Percentiles rank a stretch among this genome's conserved stretches.
phyloP scores from a whole-genome alignment of 2,888 invertebrate genomes.

The Ditula angustiorana region DNA sequence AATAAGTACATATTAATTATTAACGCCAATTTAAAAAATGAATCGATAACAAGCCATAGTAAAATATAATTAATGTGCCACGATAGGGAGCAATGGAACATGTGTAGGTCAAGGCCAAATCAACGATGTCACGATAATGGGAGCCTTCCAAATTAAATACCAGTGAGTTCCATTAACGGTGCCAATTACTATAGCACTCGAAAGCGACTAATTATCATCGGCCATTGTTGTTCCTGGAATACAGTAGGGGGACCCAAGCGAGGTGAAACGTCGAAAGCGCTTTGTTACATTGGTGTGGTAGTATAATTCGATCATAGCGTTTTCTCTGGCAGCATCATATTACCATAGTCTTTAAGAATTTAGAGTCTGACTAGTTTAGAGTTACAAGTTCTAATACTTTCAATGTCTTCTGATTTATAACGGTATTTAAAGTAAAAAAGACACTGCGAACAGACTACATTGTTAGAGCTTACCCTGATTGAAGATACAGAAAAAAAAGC shows the following conservation, averaged over 20 bases:
- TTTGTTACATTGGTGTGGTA: slow-evolving; percentile 17
- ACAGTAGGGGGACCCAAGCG: slow-evolving; percentile 5
- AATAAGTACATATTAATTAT: slow-evolving; percentile 16
- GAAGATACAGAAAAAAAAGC: too few species aligned
- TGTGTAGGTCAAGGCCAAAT: slow-evolving; percentile 57
- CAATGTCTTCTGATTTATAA: too few species aligned
- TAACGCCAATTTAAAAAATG: slow-evolving; percentile 5
- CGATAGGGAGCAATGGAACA: slow-evolving; percentile 34
- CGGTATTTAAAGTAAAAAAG: too few species aligned
- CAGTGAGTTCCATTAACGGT: slow-evolving; percentile 46
- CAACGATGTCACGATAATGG: slow-evolving; percentile 51
- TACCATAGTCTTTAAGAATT: not conserved
- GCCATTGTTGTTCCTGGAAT: slow-evolving; percentile 42
- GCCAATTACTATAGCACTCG: slow-evolving; percentile 49
- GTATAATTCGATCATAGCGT: slow-evolving; percentile 14
- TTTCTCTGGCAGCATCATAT: not conserved
- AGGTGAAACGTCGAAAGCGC: slow-evolving; percentile 14
- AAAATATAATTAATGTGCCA: slow-evolving; percentile 22
- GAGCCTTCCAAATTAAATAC: slow-evolving; percentile 47
- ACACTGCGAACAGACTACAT: too few species aligned
- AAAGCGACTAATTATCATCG: slow-evolving; percentile 48
- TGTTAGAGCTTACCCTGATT: too few species aligned
- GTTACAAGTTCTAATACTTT: too few species aligned
- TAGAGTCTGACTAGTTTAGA: not conserved
- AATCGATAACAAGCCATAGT: slow-evolving; percentile 28